Conservation (phyloP, 37 sponge, comb jelly and placozoan genomes). For the Amphimedon queenslandica region DNA sequence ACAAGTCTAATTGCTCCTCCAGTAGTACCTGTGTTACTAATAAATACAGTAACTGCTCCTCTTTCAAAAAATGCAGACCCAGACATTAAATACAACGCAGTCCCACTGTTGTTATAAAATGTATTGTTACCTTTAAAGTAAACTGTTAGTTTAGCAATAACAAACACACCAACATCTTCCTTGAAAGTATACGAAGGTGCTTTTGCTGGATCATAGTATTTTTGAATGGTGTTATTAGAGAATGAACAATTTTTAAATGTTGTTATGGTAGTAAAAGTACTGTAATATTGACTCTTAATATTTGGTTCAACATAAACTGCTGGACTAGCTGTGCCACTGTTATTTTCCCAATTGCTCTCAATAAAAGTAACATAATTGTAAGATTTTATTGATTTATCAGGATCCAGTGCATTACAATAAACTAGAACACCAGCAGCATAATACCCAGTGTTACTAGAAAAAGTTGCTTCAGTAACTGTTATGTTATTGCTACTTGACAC, state of each 20-base stretch:
- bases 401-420: neutral
- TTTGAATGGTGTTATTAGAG: neutral
- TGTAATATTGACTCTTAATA: too few relatives aligned
- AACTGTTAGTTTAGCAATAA: neutral
- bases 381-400: neutral
- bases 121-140: neutral
- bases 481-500: too few relatives aligned
- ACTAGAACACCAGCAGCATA: neutral
- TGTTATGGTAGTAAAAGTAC: neutral
- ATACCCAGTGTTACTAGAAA: neutral
- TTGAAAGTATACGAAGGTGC: neutral
- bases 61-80: neutral
- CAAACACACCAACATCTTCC: neutral
- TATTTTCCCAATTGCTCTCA: neutral
- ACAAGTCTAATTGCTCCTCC: neutral
- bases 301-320: neutral
- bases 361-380: neutral
- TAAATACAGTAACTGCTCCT: neutral
- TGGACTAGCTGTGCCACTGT: neutral
- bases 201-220: neutral
- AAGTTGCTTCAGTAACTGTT: neutral
- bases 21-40: neutral
- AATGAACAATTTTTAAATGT: neutral
- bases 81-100: neutral
- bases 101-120: neutral